Base-by-base conservation (phyloP, 1,140 invertebrate genomes). In the Thaumatotibia leucotreta region DNA sequence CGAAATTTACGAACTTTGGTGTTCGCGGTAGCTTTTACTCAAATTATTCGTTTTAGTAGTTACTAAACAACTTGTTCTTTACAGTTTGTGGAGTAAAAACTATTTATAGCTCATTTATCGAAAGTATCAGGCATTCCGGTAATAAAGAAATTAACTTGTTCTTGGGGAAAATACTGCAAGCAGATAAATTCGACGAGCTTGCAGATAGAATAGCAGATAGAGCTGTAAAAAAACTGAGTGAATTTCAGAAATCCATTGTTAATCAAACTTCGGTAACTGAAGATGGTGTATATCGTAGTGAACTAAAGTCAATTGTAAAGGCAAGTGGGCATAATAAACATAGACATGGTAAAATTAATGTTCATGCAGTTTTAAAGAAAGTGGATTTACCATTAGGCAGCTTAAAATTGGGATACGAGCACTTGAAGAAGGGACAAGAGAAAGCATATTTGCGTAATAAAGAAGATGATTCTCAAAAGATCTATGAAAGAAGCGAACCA, bases 171-270 rank as follows among this genome's bases (percentile, higher is more conserved):
- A 31, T 80, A n/a, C 62, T 82, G 17, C 54, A 54, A n/a, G 76
- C 80, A 0, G 52, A 73, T 14, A 78, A 71, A 49, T 75, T 82
- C 65, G 71, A 82, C n/a, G 62, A 75, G 29, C 35, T 82, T 0
- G 72, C 76, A 11, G 76, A 77, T 1, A 74, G 71, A 69, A 70
- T 82, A 20, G 80, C 74, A 11, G 67, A 78, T 0, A 80, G 74
- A 65, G 76, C 80, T 27, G 74, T 72, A 9, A 52, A 73, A 32
- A 72, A 72, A 62, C 68, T 80, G 64, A 32, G 66, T 54, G 27
- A 66, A 14, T n/a, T 70, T 10, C 33, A 70, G 17, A 45, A 45
- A 45, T 20, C 14, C 0, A 20, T 2, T 20, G 17, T 2, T 17
- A 45, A 2, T 45, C 6, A 9, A 9, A 20, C n/a, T 20, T 2